Evolutionary conservation across 2,888 invertebrate genomes (phyloP), one percentile per base, ranked within the genome.

Genomic region (Stegophylla sp.): DNA sequence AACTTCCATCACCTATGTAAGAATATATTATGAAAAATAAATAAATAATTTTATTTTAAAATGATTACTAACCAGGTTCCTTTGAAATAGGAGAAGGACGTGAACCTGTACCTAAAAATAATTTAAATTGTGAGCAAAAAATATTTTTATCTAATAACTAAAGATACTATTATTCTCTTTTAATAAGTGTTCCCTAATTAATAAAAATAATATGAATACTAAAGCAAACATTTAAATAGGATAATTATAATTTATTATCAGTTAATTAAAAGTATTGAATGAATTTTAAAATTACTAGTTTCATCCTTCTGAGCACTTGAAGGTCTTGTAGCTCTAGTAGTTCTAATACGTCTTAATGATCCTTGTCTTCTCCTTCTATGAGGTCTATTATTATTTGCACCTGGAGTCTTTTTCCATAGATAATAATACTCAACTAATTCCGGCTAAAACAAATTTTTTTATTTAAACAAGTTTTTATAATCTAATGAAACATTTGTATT

Each of bases 371-470:
- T 86, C 86, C 97, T 90, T 84, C 97, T 90, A 86, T 97, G 97
- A 41, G 97, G 97, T 84, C 98, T 91, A 87, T 97, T 97, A 87
- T 95, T 96, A 87, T 96, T 95, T 83, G 98, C 98, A 85, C 96
- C 96, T 26, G 98, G 96, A 56, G 98, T 97, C 89, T 98, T 99
- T 89, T 99, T 99, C 99, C 99, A 99, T 86, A 97, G 90, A 88
- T 99, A 99, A 88, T 99, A 99, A 89, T 96, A 99, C 87, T 98
- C 97, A 77, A 99, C 97, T 86, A 99, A 88, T 87, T 99, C 98
- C 81, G 96, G 93, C 92, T 93, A 84, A 23, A 85, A 84, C 79
- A 82, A 73, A 66, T 74, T 56, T 81, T 64, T 66, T 69, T 53
- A 77, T 79, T 51, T 64, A 82, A 26, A 51, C 56, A 28, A 59